Evolutionary conservation across 2,113 vertebrate genomes (phyloP), one percentile per base, ranked within the genome.

Genomic region (Marmota flaviventris): DNA sequence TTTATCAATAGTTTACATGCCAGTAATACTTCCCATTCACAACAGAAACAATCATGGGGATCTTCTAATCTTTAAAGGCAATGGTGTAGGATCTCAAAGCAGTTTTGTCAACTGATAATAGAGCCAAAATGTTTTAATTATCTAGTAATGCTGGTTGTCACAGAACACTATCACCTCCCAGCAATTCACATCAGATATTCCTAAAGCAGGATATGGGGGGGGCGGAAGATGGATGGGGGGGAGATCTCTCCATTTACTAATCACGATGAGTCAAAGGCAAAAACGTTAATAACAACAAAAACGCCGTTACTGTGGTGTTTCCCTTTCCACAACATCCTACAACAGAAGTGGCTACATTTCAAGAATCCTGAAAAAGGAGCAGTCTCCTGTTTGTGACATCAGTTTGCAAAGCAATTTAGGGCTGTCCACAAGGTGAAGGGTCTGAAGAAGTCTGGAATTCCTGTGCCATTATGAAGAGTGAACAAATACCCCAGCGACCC

Each of bases 361-460:
- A 95, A 96, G 95, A 81, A 90, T 11, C 39, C 72, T n/a, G 93
- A 70, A 82, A 96, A 95, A 83, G 48, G 13, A 93, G 51, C 91
- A 56, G 96, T 51, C 81, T 91, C 89, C 75, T 61, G 73, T 97
- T 92, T 96, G 95, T 96, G 93, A 97, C 98, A 97, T 93, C 97
- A 94, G 91, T 92, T 83, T 96, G 67, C 58, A 96, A 85, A 85
- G 81, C 97, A 79, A 93, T 86, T 78, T 70, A 56, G 90, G 89
- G 45, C 72, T 81, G 89, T 85, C 92, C 79, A 53, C 22, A 69
- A 61, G 69, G 87, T 78, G 78, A 90, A 91, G 67, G 83, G 87
- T 75, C 85, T 96, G 22, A 32, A 89, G 72, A 95, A 92, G 97
- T 56, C 42, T 48, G 89, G 65, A 65, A 96, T 96, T 73, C 53